Evolutionary conservation across 1,140 invertebrate species (phyloP).

Genomic region (Cydia strobilella): DNA sequence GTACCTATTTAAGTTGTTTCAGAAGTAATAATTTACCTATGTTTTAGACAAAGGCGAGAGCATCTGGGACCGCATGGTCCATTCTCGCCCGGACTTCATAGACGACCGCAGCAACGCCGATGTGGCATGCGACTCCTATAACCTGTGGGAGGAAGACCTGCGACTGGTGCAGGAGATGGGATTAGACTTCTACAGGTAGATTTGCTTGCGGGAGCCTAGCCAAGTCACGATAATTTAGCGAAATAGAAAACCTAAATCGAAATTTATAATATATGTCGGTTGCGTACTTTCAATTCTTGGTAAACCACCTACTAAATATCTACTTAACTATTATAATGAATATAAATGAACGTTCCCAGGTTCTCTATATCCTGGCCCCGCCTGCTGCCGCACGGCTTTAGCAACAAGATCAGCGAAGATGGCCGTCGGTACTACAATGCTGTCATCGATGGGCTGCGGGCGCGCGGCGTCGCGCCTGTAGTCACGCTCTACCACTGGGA

Average conservation of each 20-base stretch:
- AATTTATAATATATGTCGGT: too few relatives aligned
- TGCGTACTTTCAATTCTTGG: too few relatives aligned
- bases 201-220: too few relatives aligned
- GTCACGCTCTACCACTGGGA: conserved; percentile 54
- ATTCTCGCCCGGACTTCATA: conserved; percentile 69
- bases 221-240: background rate
- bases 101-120: conserved; percentile 75
- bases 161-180: conserved; percentile 69
- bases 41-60: conserved; percentile 74
- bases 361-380: conserved; percentile 84
- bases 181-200: conserved; percentile 78
- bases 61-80: conserved; percentile 80
- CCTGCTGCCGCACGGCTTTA: conserved; percentile 81
- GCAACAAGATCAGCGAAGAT: conserved; percentile 76
- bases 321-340: too few relatives aligned
- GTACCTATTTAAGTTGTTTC: too few relatives aligned
- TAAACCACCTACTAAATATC: too few relatives aligned
- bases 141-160: conserved; percentile 70
- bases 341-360: conserved; percentile 45
- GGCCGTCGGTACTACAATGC: conserved; percentile 70
- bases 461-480: conserved; percentile 46
- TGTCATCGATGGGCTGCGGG: conserved; percentile 45
- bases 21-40: background rate
- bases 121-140: conserved; percentile 57
- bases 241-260: too few relatives aligned